phyloP scores from a whole-genome alignment of 2,113 vertebrate species.

The Laticauda colubrina region DNA sequence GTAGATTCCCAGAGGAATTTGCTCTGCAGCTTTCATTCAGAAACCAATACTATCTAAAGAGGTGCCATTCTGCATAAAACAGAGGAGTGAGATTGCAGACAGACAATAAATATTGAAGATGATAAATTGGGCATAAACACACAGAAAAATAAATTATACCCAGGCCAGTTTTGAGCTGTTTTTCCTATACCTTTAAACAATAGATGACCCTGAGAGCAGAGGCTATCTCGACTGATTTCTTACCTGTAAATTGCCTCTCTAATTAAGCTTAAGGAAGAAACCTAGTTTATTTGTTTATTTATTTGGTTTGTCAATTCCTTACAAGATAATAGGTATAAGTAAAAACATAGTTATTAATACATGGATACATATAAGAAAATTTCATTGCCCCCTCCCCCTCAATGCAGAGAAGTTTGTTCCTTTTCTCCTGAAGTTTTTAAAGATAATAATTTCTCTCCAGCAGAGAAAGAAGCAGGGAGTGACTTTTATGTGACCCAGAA shows the following conservation, averaged over 20 bases:
- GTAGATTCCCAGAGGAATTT: neutral
- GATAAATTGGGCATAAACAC: neutral
- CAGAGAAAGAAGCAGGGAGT: neutral
- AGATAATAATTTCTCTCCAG: neutral
- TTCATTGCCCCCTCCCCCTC: too few relatives aligned
- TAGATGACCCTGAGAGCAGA: neutral
- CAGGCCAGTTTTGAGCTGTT: neutral
- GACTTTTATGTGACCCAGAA: neutral
- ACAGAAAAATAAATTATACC: neutral
- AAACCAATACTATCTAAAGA: neutral
- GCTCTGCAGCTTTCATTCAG: neutral
- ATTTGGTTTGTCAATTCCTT: too few relatives aligned
- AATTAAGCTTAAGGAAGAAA: neutral
- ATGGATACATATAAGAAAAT: too few relatives aligned
- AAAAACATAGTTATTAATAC: too few relatives aligned
- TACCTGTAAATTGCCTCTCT: neutral
- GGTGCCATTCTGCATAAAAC: neutral
- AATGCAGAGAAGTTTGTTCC: neutral
- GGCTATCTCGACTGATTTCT: neutral
- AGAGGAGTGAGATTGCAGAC: neutral
- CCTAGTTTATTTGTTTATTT: neutral
- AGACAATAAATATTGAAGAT: neutral
- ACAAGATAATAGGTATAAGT: too few relatives aligned
- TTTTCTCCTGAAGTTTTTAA: neutral
- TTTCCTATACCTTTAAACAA: neutral